Conservation (phyloP, 1,140 invertebrate genomes). For the Eueides isabella region DNA sequence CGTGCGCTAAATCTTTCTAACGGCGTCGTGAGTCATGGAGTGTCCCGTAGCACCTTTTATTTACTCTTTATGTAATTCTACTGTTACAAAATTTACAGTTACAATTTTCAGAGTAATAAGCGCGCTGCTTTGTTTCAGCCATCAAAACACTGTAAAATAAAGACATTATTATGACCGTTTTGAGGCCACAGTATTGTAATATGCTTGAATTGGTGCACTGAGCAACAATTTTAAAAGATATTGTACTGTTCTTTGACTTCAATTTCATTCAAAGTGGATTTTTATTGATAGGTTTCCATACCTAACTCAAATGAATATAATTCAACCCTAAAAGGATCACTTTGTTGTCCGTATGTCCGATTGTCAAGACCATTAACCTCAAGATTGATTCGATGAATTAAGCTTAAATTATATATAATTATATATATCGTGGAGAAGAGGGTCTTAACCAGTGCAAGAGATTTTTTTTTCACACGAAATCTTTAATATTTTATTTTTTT, state of each 20-base stretch:
- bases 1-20: constrained; percentile 52
- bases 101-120: constrained; percentile 62
- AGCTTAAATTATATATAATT: too few species aligned
- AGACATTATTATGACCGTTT: constrained; percentile 54
- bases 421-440: too few species aligned
- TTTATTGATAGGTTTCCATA: too few species aligned
- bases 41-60: constrained; percentile 49
- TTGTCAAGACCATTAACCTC: too few species aligned
- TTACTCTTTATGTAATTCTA: constrained; percentile 70
- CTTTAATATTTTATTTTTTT: too few species aligned
- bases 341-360: too few species aligned
- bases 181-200: constrained; percentile 49
- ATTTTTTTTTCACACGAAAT: too few species aligned
- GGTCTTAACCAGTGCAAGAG: too few species aligned
- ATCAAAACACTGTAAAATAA: constrained; percentile 56
- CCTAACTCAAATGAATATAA: too few species aligned
- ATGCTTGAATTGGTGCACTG: constrained; percentile 12
- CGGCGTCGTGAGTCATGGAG: constrained; percentile 58
- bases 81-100: constrained; percentile 77
- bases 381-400: too few species aligned
- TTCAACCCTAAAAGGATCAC: too few species aligned
- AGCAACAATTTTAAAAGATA: too few species aligned
- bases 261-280: neutral
- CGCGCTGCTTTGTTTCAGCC: constrained; percentile 60
- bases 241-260: neutral